Base-by-base conservation (phyloP, 1,140 invertebrate genomes). In the Calycopis cecrops region DNA sequence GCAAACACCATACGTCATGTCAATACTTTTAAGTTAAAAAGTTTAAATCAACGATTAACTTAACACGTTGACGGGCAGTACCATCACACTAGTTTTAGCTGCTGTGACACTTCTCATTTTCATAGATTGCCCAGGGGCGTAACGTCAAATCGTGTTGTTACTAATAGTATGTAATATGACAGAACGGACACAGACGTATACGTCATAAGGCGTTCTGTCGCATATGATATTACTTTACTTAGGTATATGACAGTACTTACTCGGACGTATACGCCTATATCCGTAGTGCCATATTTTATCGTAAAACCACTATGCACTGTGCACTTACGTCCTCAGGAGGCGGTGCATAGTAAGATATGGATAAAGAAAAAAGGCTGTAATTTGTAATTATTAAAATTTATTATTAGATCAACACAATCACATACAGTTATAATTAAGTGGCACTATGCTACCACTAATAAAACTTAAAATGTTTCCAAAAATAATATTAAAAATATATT, bases 111-210 rank as follows among this genome's bases (percentile, higher is more conserved):
- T n/a, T n/a, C n/a, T n/a, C n/a, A n/a, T n/a, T n/a, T n/a, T n/a
- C n/a, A n/a, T n/a, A n/a, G n/a, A n/a, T n/a, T n/a, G n/a, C n/a
- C n/a, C n/a, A 53, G 16, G 35, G 50, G 44, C 57, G 44, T 58
- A 58, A 50, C 35, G 51, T 59, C 57, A 53, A 9, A 49, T 10
- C 17, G 35, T 35, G 12, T 48, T 12, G n/a, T 52, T 52, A 58
- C 3, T 44, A 40, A n/a, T 33, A 53, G 28, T 33, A 59, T 52
- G 12, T 59, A 14, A 49, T 59, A 40, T 53, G 51, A 53, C 51
- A 59, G 57, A 53, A 59, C 35, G 57, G 16, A 9, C n/a, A 8
- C 0, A 12, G 48, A n/a, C 48, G 48, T 49, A 49, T 28, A 33
- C 28, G 18, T 48, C 9, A 37, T 58, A 48, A 51, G 28, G 48